Base-by-base conservation (phyloP, 2,888 invertebrate species). In the Tipula lateralis region DNA sequence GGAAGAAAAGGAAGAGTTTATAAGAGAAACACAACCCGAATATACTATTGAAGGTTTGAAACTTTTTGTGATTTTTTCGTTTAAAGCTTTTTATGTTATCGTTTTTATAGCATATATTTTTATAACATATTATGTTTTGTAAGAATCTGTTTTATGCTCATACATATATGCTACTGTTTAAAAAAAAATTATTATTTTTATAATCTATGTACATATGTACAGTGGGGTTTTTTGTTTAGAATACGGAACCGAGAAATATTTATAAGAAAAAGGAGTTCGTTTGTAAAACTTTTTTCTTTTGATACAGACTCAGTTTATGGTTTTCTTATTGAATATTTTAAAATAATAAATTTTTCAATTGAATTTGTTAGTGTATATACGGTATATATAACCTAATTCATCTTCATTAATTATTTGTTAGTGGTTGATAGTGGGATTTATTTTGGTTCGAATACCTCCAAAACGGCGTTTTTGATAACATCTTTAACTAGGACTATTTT, bases 1-100 rank as follows among this genome's bases (percentile, higher is more conserved):
- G 81, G 92, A 93, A 87, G 92, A 93, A 87, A 39, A 16, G 34
- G 6, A 84, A 13, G 81, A 82, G 9, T 29, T 82, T 16, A 82
- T 16, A 82, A 82, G 30, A 82, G 30, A 30, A 29, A 80, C 1
- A 4, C 29, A 7, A 3, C 30, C 82, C 9, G 2, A 16, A 13
- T 82, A 30, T 24, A n/a, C n/a, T 66, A 24, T 82, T 82, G 29
- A 82, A 30, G 82, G 82, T 82, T n/a, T 82, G 82, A 82, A 82
- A n/a, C n/a, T 82, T 82, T 82, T 30, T 30, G 5, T n/a, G n/a
- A 81, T 12, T 13, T 81, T 81, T 81, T 29, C 29, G 3, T 81
- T 81, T 81, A 82, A 66, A 66, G 66, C 12, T 66, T 24, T 44
- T n/a, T n/a, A 16, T 44, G n/a, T n/a, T 44, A n/a, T 36, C 12